Evolutionary conservation across 2,797 vertebrate genomes (phyloP).

Genomic region (Novumbra hubbsi): DNA sequence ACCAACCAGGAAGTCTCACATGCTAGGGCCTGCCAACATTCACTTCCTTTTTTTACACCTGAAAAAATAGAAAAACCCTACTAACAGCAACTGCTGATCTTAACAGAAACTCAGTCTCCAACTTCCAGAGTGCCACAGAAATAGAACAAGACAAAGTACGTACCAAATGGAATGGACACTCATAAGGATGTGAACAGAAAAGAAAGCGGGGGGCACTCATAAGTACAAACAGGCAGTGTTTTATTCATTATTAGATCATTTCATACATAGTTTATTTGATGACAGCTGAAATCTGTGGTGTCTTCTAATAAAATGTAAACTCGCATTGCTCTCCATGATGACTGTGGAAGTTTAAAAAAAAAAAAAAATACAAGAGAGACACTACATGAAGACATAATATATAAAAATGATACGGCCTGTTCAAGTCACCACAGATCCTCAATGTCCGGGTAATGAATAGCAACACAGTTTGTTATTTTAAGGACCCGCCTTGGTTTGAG

Average conservation of each 20-base stretch:
- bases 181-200: slow-evolving; percentile 2
- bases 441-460: slow-evolving; percentile 65
- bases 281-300: slow-evolving; percentile 23
- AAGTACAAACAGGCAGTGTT: slow-evolving; percentile 59
- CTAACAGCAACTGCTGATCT: slow-evolving; percentile 15
- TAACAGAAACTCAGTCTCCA: neutral
- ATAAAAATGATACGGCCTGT: slow-evolving; percentile 38
- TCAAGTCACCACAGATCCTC: slow-evolving; percentile 44
- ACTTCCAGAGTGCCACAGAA: slow-evolving; percentile 26
- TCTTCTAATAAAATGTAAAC: slow-evolving; percentile 28
- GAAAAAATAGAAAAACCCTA: slow-evolving; percentile 18
- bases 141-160: neutral
- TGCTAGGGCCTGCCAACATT: no score
- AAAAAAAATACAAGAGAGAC: slow-evolving; percentile 29
- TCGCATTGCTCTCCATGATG: slow-evolving; percentile 18
- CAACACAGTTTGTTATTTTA: slow-evolving; percentile 74
- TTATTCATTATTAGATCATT: slow-evolving; percentile 53
- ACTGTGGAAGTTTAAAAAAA: slow-evolving; percentile 43
- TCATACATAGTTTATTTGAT: slow-evolving; percentile 36
- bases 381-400: slow-evolving; percentile 47
- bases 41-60: slow-evolving; percentile 29
- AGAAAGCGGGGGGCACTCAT: neutral
- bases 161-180: neutral
- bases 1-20: neutral
- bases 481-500: slow-evolving; percentile 80